Conservation (phyloP, 2,888 invertebrate species). For the Charanyca ferruginea region DNA sequence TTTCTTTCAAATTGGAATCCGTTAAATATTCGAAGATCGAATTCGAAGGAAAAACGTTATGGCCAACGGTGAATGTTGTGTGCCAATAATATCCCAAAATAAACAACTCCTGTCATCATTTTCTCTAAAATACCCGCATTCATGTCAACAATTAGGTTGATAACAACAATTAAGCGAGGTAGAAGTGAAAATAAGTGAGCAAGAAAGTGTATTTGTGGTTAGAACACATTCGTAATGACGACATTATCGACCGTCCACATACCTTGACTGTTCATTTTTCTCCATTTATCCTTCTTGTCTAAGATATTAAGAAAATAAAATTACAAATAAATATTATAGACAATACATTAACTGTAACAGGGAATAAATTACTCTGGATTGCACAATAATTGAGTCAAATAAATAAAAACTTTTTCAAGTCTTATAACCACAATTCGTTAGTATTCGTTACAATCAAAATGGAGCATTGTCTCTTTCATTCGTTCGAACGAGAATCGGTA, state of each 20-base stretch:
- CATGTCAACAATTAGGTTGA: conserved; percentile 29
- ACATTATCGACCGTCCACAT: conserved; percentile 88
- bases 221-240: conserved; percentile 77
- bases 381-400: conserved; percentile 78
- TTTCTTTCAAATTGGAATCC: conserved; percentile 84
- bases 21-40: conserved; percentile 89
- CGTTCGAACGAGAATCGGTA: conserved; percentile 27
- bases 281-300: conserved; percentile 75
- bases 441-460: conserved; percentile 89
- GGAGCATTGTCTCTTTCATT: conserved; percentile 72
- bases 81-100: conserved; percentile 43
- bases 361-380: conserved; percentile 73
- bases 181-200: conserved; percentile 50
- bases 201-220: conserved; percentile 73
- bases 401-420: conserved; percentile 81
- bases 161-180: conserved; percentile 45
- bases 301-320: conserved; percentile 59
- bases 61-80: conserved; percentile 76
- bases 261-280: conserved; percentile 85
- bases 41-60: conserved; percentile 89
- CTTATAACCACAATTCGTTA: conserved; percentile 88
- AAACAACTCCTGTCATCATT: conserved; percentile 45
- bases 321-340: conserved; percentile 65
- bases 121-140: conserved; percentile 39
- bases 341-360: conserved; percentile 65